Conservation (phyloP, 2,888 invertebrate species). For the Spodoptera littoralis region DNA sequence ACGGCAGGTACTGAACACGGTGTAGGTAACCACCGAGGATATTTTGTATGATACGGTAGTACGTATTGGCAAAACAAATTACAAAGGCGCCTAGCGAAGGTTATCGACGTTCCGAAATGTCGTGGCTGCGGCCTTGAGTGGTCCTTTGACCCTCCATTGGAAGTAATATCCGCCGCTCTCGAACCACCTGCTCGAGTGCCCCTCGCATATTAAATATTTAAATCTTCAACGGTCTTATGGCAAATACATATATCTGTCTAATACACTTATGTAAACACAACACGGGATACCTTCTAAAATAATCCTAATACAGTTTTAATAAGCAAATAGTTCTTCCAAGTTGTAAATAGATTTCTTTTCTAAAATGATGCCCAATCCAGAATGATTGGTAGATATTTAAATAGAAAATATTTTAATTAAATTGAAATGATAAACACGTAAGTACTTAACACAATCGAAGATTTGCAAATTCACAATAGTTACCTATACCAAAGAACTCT, state of each 20-base stretch:
- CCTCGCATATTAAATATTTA: slow-evolving; percentile 62
- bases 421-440: not conserved
- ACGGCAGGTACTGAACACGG: too few species aligned
- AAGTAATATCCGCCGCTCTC: slow-evolving; percentile 70
- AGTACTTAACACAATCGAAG: slow-evolving; percentile 9
- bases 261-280: slow-evolving; percentile 27
- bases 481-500: slow-evolving; percentile 49
- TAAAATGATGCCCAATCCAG: too few species aligned
- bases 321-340: not conserved
- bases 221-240: slow-evolving; percentile 57
- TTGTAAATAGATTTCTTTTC: not conserved
- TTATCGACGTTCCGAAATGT: slow-evolving; percentile 78
- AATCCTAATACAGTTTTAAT: not conserved
- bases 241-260: slow-evolving; percentile 15
- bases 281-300: slow-evolving; percentile 4
- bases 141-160: slow-evolving; percentile 83
- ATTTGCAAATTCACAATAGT: slow-evolving; percentile 18
- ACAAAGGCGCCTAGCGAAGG: slow-evolving; percentile 73
- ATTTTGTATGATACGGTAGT: slow-evolving; percentile 36
- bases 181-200: slow-evolving; percentile 80
- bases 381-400: too few species aligned
- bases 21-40: not conserved
- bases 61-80: slow-evolving; percentile 56
- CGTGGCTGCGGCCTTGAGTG: slow-evolving; percentile 78
- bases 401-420: too few species aligned